These are phyloP conservation scores for Dryoscopus gambensis DNA, from an alignment of 2,113 vertebrate genomes.

Conservation along the genomic window DNA sequence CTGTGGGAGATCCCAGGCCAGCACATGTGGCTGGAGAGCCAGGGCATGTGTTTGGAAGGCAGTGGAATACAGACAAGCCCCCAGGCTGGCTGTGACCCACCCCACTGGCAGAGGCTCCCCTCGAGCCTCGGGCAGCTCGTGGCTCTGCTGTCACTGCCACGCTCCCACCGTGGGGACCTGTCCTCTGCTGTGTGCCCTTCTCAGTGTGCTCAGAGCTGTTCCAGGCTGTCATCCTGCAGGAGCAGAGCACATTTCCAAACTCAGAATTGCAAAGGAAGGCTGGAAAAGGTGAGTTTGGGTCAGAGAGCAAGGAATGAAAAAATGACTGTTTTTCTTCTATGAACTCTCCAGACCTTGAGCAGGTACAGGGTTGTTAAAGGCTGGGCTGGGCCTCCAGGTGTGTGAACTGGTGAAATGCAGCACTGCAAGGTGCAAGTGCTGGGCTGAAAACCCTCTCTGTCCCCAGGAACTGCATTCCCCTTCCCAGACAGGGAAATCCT, in stretches of 20 bases:
- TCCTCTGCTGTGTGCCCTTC: neutral
- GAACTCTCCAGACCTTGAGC: neutral
- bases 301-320: neutral
- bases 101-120: neutral
- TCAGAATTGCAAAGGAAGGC: neutral
- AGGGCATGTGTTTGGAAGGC: neutral
- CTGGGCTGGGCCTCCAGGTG: neutral
- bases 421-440: neutral
- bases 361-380: neutral
- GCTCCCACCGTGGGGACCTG: neutral
- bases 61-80: neutral
- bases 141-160: neutral
- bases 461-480: neutral
- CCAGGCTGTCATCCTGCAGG: neutral
- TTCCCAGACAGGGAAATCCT: neutral
- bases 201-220: neutral
- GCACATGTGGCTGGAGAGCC: neutral
- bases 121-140: rapidly evolving
- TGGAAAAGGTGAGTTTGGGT: neutral
- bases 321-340: neutral
- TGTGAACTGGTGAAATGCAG: neutral
- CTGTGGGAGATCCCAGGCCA: neutral
- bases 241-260: neutral
- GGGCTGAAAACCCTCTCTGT: neutral
- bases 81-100: neutral